These are phyloP conservation scores for Drosophila pruinosa DNA, from an alignment of 1,140 invertebrate species.

Conservation along the genomic window DNA sequence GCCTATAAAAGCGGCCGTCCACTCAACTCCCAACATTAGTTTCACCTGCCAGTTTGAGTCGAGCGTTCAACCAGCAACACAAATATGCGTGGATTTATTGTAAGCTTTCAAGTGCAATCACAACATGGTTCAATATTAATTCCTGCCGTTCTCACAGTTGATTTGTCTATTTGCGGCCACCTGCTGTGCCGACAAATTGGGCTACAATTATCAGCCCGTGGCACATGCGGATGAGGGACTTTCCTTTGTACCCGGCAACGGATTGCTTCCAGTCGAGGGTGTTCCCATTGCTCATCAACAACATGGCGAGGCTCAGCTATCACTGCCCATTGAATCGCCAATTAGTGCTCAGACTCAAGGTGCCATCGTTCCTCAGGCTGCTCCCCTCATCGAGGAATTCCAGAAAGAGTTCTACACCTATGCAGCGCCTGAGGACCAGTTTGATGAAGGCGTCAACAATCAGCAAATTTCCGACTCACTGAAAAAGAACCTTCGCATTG, in stretches of 20 bases:
- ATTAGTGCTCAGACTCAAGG: not conserved
- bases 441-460: conserved; percentile 55
- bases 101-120: conserved; percentile 36
- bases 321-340: conserved; percentile 54
- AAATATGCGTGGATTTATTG: conserved; percentile 67
- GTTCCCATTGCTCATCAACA: conserved; percentile 23
- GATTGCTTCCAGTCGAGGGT: conserved; percentile 28
- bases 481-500: conserved; percentile 92
- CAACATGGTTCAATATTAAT: not conserved
- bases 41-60: conserved; percentile 39
- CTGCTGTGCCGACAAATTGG: conserved; percentile 63
- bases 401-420: conserved; percentile 76
- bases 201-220: conserved; percentile 72
- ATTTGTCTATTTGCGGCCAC: conserved; percentile 67
- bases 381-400: conserved; percentile 56
- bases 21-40: conserved; percentile 54
- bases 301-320: conserved; percentile 63
- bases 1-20: conserved; percentile 55
- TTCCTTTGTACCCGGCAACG: conserved; percentile 54
- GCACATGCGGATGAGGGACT: conserved; percentile 64
- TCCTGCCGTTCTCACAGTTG: conserved; percentile 21
- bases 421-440: conserved; percentile 71
- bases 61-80: conserved; percentile 25
- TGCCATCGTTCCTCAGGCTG: conserved; percentile 26
- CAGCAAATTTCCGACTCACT: conserved; percentile 82